Evolutionary conservation across 2,797 vertebrate genomes (phyloP), one percentile per base, ranked within the genome.

Genomic region (Ficedula albicollis): DNA sequence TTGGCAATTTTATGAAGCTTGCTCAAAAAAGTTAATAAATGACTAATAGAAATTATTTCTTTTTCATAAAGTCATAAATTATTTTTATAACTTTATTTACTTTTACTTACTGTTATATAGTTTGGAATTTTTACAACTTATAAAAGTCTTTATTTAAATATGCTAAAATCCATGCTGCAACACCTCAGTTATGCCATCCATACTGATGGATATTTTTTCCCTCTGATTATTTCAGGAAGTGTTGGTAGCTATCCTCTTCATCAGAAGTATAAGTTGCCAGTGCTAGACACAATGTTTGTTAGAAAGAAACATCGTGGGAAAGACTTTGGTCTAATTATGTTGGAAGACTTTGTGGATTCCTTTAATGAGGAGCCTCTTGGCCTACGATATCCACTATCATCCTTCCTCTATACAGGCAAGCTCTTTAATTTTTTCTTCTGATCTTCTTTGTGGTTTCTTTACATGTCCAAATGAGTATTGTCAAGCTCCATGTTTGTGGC

Each of bases 231-330:
- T 96, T 46, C 93, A 99, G 99, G 98, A 90, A 99, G 97, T 82
- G 39, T 94, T 56, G 98, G 94, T 87, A 55, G 34, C 14, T 84
- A 90, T 21, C 96, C 91, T 51, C 44, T 96, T 70, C 93, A 88
- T 62, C 97, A 97, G 74, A 95, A 69, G 80, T 99, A 98, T 62
- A 97, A 97, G 34, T 96, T 99, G 89, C 97, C 99, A 59, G 98
- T 99, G 75, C 98, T 99, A 97, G 98, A 99, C 92, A 98, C 99
- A 48, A 96, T 99, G 84, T 99, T 98, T 97, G 96, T 99, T 75
- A 98, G 98, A 85, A 99, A 98, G 93, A 85, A 96, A 77, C 94
- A 98, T 46, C 97, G 98, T 91, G 97, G 96, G 46, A 98, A 95
- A 75, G 98, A 98, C 55, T 95, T 96, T 68, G 98, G 98, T 6